Base-by-base conservation (phyloP, 2,113 vertebrate species). In the Sander lucioperca region DNA sequence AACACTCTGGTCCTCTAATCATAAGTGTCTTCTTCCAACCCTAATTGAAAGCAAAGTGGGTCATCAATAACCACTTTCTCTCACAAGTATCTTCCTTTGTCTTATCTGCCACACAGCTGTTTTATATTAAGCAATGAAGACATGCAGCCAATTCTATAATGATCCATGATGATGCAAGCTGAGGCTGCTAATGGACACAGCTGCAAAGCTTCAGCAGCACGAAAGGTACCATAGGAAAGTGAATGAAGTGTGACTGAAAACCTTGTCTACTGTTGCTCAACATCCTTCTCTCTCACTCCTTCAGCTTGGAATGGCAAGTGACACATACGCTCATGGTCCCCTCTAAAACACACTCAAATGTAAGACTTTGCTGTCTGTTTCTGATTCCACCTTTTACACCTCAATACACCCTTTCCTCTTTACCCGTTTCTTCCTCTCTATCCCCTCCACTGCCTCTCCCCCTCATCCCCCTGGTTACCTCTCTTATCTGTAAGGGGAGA, bases 401-500 rank as follows among this genome's bases (percentile, higher is more conserved):
- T 68, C 56, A 0, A 36, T 27, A 13, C 58, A 39, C 23, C 61
- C 33, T 47, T 76, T 73, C 77, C 27, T 39, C 54, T 57, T 74
- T 25, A 36, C 11, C 47, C 7, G 6, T 53, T 36, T 23, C n/a
- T 36, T 36, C 27, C 48, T 64, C 18, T n/a, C 16, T 39, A 6
- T 5, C 33, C 33, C 9, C 14, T 36, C 6, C 1, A 13, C 18
- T 13, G 6, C 25, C 51, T 10, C 19, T 1, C 5, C n/a, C 5
- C 21, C 0, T 7, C 47, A 6, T 11, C 33, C 36, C 71, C 59
- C 6, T 23, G 43, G 30, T 23, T 63, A 36, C 21, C 64, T 54
- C 27, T 45, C 57, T 81, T 79, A n/a, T 57, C 53, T 64, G 62
- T 56, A 75, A 75, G 30, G 23, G 50, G 61, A 65, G 39, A 57